These are phyloP conservation scores for Malacoctenus gilli DNA, from an alignment of 2,797 vertebrate genomes.

Conservation along the genomic window DNA sequence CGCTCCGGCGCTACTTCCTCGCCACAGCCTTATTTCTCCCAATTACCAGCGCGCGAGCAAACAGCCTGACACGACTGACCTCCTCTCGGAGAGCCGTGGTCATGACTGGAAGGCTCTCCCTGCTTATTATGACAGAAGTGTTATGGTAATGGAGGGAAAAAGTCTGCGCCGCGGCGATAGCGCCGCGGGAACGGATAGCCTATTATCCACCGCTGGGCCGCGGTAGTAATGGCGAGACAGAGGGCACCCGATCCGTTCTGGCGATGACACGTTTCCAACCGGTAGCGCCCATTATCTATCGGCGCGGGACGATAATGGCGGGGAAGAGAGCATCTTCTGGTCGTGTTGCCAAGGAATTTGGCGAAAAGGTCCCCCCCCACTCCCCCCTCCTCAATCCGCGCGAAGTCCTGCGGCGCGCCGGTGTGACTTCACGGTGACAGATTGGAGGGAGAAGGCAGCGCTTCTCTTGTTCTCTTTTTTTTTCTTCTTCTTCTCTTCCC, in stretches of 20 bases:
- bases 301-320: slow-evolving; percentile 44
- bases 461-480: not conserved
- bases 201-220: slow-evolving; percentile 62
- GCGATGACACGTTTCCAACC: slow-evolving; percentile 66
- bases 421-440: slow-evolving; percentile 28
- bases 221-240: slow-evolving; percentile 58
- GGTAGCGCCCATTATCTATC: slow-evolving; percentile 48
- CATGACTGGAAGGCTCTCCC: slow-evolving; percentile 63
- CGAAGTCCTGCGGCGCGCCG: not conserved
- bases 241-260: slow-evolving; percentile 63
- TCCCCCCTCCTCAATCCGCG: no score
- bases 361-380: slow-evolving; percentile 1
- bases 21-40: slow-evolving; percentile 53
- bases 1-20: slow-evolving; percentile 23
- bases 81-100: slow-evolving; percentile 55
- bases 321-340: slow-evolving; percentile 40
- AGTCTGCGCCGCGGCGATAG: slow-evolving; percentile 63
- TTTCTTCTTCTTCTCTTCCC: no score
- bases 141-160: slow-evolving; percentile 69
- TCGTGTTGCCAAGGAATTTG: slow-evolving; percentile 35
- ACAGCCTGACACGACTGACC: slow-evolving; percentile 67
- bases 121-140: slow-evolving; percentile 68
- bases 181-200: slow-evolving; percentile 59
- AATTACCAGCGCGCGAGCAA: slow-evolving; percentile 65
- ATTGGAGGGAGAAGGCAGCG: slow-evolving; percentile 18